Conservation (phyloP, 2,888 invertebrate genomes). For the Anoplius nigerrimus region DNA sequence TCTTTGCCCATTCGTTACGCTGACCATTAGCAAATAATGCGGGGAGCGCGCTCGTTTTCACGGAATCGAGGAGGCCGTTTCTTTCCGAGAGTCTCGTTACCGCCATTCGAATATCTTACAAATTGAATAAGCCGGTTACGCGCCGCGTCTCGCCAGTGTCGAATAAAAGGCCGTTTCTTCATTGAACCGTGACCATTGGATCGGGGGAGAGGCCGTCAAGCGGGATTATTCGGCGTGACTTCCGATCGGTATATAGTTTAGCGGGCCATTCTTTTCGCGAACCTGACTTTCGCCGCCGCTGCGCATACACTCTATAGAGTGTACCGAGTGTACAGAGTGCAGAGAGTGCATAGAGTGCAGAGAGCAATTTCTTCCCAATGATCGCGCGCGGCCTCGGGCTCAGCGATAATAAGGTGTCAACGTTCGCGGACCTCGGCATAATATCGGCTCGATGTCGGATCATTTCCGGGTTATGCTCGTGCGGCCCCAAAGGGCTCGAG, state of each 20-base stretch:
- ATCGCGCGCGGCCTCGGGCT: constrained; percentile 53
- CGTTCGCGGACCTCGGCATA: constrained; percentile 57
- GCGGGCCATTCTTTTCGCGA: constrained; percentile 50
- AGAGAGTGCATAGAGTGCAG: constrained; percentile 35
- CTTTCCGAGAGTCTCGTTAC: background rate
- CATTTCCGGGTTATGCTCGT: constrained; percentile 66
- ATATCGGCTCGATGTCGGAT: constrained; percentile 53
- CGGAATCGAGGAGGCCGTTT: background rate
- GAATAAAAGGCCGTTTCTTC: constrained; percentile 52
- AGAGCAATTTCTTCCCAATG: constrained; percentile 48
- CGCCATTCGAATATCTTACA: constrained; percentile 38
- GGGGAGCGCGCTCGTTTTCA: background rate
- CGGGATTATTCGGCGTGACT: constrained; percentile 59
- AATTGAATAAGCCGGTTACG: constrained; percentile 45
- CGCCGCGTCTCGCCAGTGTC: constrained; percentile 28
- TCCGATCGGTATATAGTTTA: constrained; percentile 57
- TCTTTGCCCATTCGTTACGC: too few relatives aligned
- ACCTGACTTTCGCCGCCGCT: constrained; percentile 54
- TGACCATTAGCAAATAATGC: background rate
- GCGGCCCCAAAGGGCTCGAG: constrained; percentile 41
- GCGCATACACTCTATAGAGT: too few relatives aligned
- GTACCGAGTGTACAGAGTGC: too few relatives aligned
- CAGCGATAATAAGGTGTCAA: constrained; percentile 69
- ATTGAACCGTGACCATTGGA: constrained; percentile 42
- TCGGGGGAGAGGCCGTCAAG: constrained; percentile 18